These are phyloP conservation scores for Polyodon spathula DNA, from an alignment of 2,113 vertebrate genomes.

Conservation along the genomic window DNA sequence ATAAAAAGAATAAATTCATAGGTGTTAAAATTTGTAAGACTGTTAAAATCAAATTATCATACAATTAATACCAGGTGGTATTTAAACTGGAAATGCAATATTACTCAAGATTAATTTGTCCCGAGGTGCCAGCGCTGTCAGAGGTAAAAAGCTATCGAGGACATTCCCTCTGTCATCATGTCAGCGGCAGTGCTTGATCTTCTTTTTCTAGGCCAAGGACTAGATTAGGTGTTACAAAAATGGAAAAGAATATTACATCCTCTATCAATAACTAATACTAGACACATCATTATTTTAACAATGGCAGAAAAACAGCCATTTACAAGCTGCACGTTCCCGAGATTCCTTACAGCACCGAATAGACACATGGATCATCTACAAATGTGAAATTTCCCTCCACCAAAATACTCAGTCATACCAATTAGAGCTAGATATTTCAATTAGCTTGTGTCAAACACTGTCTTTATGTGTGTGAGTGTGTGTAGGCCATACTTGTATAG, in stretches of 20 bases:
- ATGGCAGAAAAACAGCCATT: neutral
- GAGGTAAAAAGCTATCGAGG: constrained; percentile 1
- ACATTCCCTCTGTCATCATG: constrained; percentile 3
- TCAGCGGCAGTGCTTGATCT: neutral
- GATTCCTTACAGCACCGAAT: neutral
- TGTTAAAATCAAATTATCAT: too few relatives aligned
- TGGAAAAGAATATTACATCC: neutral
- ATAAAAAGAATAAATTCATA: too few relatives aligned
- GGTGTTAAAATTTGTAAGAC: too few relatives aligned
- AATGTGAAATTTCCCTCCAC: neutral
- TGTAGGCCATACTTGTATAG: too few relatives aligned
- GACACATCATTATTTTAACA: constrained; percentile 1
- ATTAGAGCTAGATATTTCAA: too few relatives aligned
- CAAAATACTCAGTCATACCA: too few relatives aligned
- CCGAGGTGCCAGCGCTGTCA: neutral
- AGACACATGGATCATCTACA: neutral
- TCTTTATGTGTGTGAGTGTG: too few relatives aligned
- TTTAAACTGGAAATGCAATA: neutral
- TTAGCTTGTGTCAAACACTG: too few relatives aligned
- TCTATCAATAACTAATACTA: constrained; percentile 1
- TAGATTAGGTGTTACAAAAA: too few relatives aligned
- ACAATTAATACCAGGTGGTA: too few relatives aligned
- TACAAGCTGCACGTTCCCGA: neutral
- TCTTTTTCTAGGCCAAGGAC: too few relatives aligned
- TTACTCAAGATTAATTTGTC: neutral